phyloP scores from a whole-genome alignment of 2,797 vertebrate genomes.

The Echeneis naucrates region DNA sequence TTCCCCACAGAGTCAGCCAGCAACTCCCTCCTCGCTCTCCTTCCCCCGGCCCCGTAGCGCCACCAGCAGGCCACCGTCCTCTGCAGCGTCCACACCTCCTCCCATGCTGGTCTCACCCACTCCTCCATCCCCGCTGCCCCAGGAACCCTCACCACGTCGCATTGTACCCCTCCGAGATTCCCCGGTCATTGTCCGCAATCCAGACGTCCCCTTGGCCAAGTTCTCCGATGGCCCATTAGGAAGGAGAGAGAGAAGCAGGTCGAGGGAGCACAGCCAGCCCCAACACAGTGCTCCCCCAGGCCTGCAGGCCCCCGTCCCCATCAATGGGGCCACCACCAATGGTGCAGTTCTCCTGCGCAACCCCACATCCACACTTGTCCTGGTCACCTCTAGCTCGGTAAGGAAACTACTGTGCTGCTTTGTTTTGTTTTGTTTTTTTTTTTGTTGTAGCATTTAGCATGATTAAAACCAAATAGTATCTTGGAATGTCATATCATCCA shows the following conservation, averaged over 20 bases:
- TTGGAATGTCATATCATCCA: not conserved
- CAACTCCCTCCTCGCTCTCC: constrained; percentile 80
- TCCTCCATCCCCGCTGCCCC: constrained; percentile 89
- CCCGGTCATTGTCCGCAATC: constrained; percentile 93
- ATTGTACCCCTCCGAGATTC: constrained; percentile 91
- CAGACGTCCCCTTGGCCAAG: constrained; percentile 89
- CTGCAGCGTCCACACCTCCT: constrained; percentile 88
- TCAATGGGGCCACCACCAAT: constrained; percentile 87
- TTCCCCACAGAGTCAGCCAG: constrained; percentile 87
- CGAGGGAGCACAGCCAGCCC: constrained; percentile 80
- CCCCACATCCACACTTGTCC: constrained; percentile 82
- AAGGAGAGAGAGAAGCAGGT: constrained; percentile 75
- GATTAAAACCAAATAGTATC: not conserved
- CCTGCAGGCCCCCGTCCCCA: constrained; percentile 88
- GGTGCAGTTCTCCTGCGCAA: constrained; percentile 84
- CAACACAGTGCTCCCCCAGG: constrained; percentile 71
- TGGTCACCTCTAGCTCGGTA: constrained; percentile 84
- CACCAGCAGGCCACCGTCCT: constrained; percentile 85
- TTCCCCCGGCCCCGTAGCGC: constrained; percentile 82
- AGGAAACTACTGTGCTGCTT: constrained; percentile 33
- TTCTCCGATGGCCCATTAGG: constrained; percentile 80
- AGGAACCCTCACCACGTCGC: constrained; percentile 89
- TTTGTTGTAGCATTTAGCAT: not conserved
- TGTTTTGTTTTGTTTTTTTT: too few species aligned
- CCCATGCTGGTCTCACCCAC: constrained; percentile 91